phyloP scores from a whole-genome alignment of 1,140 invertebrate species.

The Zaprionus lachaisei region DNA sequence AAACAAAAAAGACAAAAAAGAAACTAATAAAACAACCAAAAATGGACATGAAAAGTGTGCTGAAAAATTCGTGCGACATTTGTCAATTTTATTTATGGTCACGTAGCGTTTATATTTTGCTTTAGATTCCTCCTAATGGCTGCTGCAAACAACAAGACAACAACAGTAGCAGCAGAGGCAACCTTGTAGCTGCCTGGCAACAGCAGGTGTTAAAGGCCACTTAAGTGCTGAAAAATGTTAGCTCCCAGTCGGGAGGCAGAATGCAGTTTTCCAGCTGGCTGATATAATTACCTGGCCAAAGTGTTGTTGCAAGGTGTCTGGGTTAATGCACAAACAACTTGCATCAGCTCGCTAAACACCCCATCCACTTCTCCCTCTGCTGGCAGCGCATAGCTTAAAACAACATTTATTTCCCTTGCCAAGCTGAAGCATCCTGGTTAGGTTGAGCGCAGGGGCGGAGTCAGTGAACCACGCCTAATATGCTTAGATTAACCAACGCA shows the following conservation, averaged over 20 bases:
- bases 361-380: neutral
- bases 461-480: conserved; percentile 11
- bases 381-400: neutral
- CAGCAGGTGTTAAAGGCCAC: conserved; percentile 79
- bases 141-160: conserved; percentile 35
- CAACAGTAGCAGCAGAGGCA: conserved; percentile 32
- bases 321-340: conserved; percentile 51
- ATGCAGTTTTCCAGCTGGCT: conserved; percentile 23
- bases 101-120: conserved; percentile 68
- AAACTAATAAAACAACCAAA: conserved; percentile 2
- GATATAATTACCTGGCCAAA: conserved; percentile 57
- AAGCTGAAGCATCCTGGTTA: neutral
- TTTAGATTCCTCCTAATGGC: conserved; percentile 58
- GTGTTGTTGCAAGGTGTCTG: conserved; percentile 31
- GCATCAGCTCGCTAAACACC: neutral
- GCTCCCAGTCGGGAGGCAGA: conserved; percentile 13
- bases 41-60: conserved; percentile 24
- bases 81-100: conserved; percentile 82
- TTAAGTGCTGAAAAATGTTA: conserved; percentile 75
- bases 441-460: neutral
- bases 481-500: conserved; percentile 4
- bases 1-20: conserved; percentile 6
- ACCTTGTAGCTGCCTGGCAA: conserved; percentile 13
- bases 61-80: conserved; percentile 58
- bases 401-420: conserved; percentile 2